phyloP scores from a whole-genome alignment of 2,797 vertebrate species.

The Mus caroli region DNA sequence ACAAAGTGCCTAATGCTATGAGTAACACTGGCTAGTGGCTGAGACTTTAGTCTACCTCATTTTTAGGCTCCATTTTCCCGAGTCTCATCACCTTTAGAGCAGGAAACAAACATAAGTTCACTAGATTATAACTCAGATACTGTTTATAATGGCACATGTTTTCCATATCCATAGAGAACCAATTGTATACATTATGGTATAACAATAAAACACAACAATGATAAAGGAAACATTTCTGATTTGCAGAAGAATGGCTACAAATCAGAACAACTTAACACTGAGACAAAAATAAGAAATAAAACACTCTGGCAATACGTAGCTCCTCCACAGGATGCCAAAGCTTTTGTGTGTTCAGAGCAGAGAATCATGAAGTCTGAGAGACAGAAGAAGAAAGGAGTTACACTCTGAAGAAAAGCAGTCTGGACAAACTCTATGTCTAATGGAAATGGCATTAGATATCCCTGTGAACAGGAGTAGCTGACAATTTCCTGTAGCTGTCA shows the following conservation, averaged over 20 bases:
- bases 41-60: background rate
- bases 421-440: background rate
- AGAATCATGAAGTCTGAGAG: background rate
- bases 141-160: background rate
- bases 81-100: background rate
- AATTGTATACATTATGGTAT: background rate
- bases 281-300: background rate
- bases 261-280: background rate
- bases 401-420: background rate
- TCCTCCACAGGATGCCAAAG: background rate
- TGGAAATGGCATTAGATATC: background rate
- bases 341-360: background rate
- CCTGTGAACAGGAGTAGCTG: background rate
- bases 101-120: background rate
- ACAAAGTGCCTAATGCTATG: background rate
- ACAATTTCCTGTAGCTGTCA: background rate
- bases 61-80: background rate
- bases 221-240: background rate
- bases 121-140: background rate
- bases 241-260: background rate
- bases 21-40: background rate
- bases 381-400: background rate
- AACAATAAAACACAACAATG: background rate
- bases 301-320: background rate
- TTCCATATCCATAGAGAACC: background rate